phyloP scores from a whole-genome alignment of 2,888 invertebrate genomes.

The Nasonovia ribisnigri region DNA sequence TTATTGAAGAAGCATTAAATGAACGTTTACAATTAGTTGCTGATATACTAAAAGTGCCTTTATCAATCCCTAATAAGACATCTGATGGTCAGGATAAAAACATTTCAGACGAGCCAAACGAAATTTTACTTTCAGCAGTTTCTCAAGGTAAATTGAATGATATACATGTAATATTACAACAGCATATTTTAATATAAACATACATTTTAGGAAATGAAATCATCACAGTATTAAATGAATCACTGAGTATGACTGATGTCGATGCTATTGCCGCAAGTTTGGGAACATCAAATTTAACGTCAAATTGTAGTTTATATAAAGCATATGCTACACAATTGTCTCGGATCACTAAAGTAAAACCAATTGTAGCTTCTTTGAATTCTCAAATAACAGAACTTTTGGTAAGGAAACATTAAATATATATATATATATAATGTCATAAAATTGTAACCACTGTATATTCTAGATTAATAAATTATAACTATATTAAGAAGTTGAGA shows the following conservation, averaged over 20 bases:
- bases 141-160: slow-evolving; percentile 43
- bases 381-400: slow-evolving; percentile 62
- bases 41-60: slow-evolving; percentile 81
- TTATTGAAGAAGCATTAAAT: slow-evolving; percentile 78
- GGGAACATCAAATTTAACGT: slow-evolving; percentile 43
- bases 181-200: neutral
- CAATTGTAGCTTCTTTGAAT: slow-evolving; percentile 57
- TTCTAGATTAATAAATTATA: neutral
- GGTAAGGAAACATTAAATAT: neutral
- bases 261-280: slow-evolving; percentile 47
- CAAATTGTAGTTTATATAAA: slow-evolving; percentile 54
- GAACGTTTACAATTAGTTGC: slow-evolving; percentile 83
- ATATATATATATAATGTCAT: neutral
- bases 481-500: neutral
- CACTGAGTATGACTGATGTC: slow-evolving; percentile 42
- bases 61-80: neutral
- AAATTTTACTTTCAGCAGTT: slow-evolving; percentile 49
- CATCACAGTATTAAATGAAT: slow-evolving; percentile 55
- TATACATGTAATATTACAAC: neutral
- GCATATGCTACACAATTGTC: slow-evolving; percentile 51
- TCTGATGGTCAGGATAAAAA: slow-evolving; percentile 9
- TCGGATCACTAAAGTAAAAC: slow-evolving; percentile 57
- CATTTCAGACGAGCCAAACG: slow-evolving; percentile 33
- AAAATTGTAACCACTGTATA: neutral
- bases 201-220: slow-evolving; percentile 51